Evolutionary conservation across 2,113 vertebrate genomes (phyloP), one percentile per base, ranked within the genome.

Genomic region (Heloderma charlesbogerti): DNA sequence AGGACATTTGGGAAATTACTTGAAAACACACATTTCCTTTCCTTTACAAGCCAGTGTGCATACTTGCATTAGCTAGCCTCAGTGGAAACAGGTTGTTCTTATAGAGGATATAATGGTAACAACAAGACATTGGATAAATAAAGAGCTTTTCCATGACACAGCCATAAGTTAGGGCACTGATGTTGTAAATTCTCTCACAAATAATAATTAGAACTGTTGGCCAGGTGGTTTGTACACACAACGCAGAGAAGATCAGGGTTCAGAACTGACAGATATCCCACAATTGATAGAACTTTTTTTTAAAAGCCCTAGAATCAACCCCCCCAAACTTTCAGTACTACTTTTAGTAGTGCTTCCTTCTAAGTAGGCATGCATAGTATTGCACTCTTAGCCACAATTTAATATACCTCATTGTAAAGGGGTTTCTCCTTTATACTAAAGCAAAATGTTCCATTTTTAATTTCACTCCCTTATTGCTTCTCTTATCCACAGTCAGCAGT

Each of bases 401-500:
- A 79, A 83, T 89, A 86, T 34, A 9, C 0, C 13, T 25, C 67
- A 87, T 8, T 88, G 83, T 2, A 0, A 6, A 0, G 0, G 75
- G 69, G 81, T 25, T 89, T 90, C 31, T 0, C 72, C 16, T 51
- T 34, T 1, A 16, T 78, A 27, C 8, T 22, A 72, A 89, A 7
- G 40, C 43, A 57, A 86, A 45, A 2, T 0, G 0, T 72, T 90
- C 37, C 13, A 29, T 82, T 63, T 63, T 80, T 92, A 89, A 75
- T 37, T 16, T 81, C 20, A 81, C 79, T 1, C 4, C 71, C 9
- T 72, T 88, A 37, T 37, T 81, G 2, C 29, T 92, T 60, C 27
- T 87, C 92, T 89, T 43, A 82, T 27, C 43, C 34, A 13, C 3
- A 18, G 82, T 89, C 27, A 90, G 66, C 72, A 88, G 87, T 93